Conservation (phyloP, 1,140 invertebrate species). For the Medauroidea extradentata region DNA sequence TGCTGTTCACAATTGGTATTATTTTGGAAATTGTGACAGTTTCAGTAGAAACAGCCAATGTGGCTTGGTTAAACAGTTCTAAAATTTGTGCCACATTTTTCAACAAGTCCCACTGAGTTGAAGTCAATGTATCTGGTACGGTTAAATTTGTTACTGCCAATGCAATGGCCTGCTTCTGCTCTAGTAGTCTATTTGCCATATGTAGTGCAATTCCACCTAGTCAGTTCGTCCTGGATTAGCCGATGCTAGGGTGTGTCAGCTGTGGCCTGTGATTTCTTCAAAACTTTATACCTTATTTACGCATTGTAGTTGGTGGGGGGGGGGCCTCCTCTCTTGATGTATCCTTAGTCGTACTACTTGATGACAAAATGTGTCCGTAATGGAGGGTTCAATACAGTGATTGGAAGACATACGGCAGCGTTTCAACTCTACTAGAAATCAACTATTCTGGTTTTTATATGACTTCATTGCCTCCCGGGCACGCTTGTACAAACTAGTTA, state of each 20-base stretch:
- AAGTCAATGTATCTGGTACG: background rate
- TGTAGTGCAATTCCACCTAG: background rate
- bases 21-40: background rate
- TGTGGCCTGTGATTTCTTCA: background rate
- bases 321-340: no score
- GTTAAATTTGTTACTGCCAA: background rate
- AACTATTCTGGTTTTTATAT: no score
- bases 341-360: no score
- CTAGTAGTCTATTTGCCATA: background rate
- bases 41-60: background rate
- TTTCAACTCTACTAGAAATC: no score
- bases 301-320: no score
- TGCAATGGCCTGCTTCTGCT: background rate
- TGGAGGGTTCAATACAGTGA: no score
- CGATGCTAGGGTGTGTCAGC: background rate
- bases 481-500: no score
- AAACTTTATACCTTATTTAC: no score
- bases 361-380: no score
- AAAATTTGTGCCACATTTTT: background rate
- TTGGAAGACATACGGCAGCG: no score
- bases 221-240: background rate
- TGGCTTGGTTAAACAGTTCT: background rate
- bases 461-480: no score
- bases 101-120: background rate
- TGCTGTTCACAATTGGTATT: background rate